phyloP scores from a whole-genome alignment of 2,113 vertebrate species.

The Xerus inauris region DNA sequence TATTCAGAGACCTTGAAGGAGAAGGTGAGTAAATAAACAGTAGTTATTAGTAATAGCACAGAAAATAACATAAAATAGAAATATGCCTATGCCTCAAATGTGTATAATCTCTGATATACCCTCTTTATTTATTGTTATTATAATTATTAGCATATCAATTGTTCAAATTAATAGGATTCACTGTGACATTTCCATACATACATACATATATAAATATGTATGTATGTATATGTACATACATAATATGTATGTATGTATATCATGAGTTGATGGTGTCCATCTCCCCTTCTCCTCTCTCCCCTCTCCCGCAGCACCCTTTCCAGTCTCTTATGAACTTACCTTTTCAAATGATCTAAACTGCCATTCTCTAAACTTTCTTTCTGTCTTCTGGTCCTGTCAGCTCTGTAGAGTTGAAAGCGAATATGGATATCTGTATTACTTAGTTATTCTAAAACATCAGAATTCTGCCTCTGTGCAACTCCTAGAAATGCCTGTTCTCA shows the following conservation, averaged over 20 bases:
- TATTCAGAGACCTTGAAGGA: neutral
- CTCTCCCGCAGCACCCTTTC: too few relatives aligned
- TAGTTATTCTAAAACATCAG: neutral
- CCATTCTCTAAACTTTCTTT: neutral
- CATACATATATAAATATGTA: too few relatives aligned
- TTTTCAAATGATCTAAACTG: neutral
- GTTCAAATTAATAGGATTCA: too few relatives aligned
- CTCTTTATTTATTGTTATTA: neutral
- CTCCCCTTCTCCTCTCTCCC: too few relatives aligned
- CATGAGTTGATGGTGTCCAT: too few relatives aligned
- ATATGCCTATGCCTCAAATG: neutral
- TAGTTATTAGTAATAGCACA: neutral
- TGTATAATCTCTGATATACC: neutral
- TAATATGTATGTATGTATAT: too few relatives aligned
- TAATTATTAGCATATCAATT: too few relatives aligned
- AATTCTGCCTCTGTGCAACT: neutral
- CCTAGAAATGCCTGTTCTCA: conserved; percentile 23
- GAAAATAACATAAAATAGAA: neutral
- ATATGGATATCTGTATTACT: neutral
- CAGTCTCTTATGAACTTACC: neutral
- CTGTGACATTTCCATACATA: too few relatives aligned
- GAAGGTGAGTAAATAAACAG: neutral
- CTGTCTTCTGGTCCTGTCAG: neutral
- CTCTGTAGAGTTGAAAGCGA: neutral
- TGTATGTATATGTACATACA: too few relatives aligned